Conservation (phyloP, 2,888 invertebrate genomes). For the Poecilobothrus nobilitatus region DNA sequence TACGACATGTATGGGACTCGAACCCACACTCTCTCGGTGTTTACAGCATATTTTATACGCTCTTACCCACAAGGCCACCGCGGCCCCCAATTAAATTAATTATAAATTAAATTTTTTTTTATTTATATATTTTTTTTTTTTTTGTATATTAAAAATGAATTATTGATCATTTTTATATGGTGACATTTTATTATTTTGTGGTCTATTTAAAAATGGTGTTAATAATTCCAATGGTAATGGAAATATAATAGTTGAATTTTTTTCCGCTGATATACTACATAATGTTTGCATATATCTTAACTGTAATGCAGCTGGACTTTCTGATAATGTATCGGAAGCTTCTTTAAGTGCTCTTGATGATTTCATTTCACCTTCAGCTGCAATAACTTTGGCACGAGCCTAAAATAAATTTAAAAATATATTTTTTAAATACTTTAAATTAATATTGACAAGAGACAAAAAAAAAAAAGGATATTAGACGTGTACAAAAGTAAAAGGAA, state of each 20-base stretch:
- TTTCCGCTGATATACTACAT: constrained; percentile 85
- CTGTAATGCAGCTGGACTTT: constrained; percentile 65
- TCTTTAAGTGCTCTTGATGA: constrained; percentile 73
- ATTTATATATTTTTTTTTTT: too few relatives aligned
- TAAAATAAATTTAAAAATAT: not conserved
- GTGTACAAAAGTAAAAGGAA: too few relatives aligned
- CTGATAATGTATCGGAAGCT: constrained; percentile 70
- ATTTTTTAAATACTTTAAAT: not conserved
- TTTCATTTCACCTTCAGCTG: constrained; percentile 76
- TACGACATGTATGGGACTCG: too few relatives aligned
- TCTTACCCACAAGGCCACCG: too few relatives aligned
- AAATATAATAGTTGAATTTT: constrained; percentile 91
- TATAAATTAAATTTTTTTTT: too few relatives aligned
- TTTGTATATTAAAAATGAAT: too few relatives aligned
- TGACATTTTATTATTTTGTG: not conserved
- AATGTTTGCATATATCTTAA: constrained; percentile 83
- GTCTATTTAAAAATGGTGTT: constrained; percentile 32
- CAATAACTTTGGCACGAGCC: constrained; percentile 63
- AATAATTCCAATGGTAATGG: constrained; percentile 81
- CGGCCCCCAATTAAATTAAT: too few relatives aligned
- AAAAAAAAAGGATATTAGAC: too few relatives aligned
- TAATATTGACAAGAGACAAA: too few relatives aligned
- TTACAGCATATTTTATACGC: too few relatives aligned
- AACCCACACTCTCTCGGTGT: too few relatives aligned
- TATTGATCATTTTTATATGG: not conserved